Percentiles rank a stretch among this genome's conserved stretches.
Conservation (phyloP, 2,888 invertebrate genomes). For the Schrankia costaestrigalis region DNA sequence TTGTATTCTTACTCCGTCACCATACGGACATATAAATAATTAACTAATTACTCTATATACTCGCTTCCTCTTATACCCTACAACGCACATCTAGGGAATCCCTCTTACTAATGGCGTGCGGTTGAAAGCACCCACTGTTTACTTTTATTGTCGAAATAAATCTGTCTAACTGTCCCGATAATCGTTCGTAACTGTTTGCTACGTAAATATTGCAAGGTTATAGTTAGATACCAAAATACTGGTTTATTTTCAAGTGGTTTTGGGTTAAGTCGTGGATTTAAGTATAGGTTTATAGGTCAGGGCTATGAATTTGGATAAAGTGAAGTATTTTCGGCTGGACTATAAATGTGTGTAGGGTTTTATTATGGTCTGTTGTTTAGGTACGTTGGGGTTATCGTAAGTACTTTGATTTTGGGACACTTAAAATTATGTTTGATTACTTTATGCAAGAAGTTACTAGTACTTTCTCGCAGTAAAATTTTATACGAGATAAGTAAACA, state of each 20-base stretch:
- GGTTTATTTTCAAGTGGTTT: slow-evolving; percentile 6
- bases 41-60: slow-evolving; percentile 5
- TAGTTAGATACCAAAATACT: slow-evolving; percentile 10
- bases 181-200: slow-evolving; percentile 67
- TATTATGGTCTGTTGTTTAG: too few relatives aligned
- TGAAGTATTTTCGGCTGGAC: too few relatives aligned
- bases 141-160: slow-evolving; percentile 78
- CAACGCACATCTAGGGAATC: slow-evolving; percentile 41
- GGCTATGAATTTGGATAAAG: slow-evolving; percentile 2
- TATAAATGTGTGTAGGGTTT: too few relatives aligned
- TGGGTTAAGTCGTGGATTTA: neutral
- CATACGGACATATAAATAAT: too few relatives aligned
- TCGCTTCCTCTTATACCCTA: slow-evolving; percentile 15
- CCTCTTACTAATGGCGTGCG: slow-evolving; percentile 68
- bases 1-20: too few relatives aligned
- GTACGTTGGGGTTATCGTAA: too few relatives aligned
- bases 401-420: too few relatives aligned
- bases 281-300: slow-evolving; percentile 2
- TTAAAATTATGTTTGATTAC: too few relatives aligned
- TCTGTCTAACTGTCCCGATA: slow-evolving; percentile 75
- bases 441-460: too few relatives aligned
- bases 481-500: too few relatives aligned
- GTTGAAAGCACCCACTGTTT: slow-evolving; percentile 64
- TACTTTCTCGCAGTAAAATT: too few relatives aligned
- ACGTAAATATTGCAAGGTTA: slow-evolving; percentile 44